Evolutionary conservation across 1,140 invertebrate species (phyloP), one percentile per base, ranked within the genome.

Genomic region (Hestina assimilis): DNA sequence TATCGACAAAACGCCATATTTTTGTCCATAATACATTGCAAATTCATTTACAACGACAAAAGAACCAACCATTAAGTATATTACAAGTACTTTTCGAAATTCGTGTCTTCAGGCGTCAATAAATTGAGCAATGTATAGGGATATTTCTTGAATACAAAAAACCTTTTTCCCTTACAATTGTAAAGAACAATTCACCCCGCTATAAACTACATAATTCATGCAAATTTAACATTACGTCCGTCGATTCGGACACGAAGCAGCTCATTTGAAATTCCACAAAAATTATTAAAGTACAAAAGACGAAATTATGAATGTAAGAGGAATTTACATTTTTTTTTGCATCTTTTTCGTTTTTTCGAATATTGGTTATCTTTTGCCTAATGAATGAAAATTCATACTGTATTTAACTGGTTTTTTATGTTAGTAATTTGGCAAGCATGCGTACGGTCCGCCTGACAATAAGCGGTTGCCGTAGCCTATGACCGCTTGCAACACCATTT

Each of bases 191-290:
- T 38, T 17, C 33, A 7, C 6, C 11, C 33, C 6, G 33, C 19
- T 38, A 38, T 19, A 38, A 38, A 38, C 33, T 38, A 38, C 33
- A 19, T 38, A 38, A 38, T 38, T 38, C 33, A 38, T 38, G 33
- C 33, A 38, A 38, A 38, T 38, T 38, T 38, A 17, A 38, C 33
- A 38, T 38, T 19, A 38, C 19, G 17, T 38, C 33, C 19, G 33
- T 17, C 33, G 33, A 38, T 38, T 19, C 33, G 7, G 11, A 38
- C 31, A 33, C 17, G 33, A 19, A 38, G 33, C 33, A 17, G 4
- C 33, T 38, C 33, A 19, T 38, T 38, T 38, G 33, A 19, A 38
- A 38, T 38, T 38, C 33, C 33, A 19, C 15, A 38, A 38, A 38
- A 38, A 38, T 38, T 14, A 38, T 19, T 14, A 2, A 7, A 19